Base-by-base conservation (phyloP, 2,888 invertebrate genomes). In the Eupithecia exiguata region DNA sequence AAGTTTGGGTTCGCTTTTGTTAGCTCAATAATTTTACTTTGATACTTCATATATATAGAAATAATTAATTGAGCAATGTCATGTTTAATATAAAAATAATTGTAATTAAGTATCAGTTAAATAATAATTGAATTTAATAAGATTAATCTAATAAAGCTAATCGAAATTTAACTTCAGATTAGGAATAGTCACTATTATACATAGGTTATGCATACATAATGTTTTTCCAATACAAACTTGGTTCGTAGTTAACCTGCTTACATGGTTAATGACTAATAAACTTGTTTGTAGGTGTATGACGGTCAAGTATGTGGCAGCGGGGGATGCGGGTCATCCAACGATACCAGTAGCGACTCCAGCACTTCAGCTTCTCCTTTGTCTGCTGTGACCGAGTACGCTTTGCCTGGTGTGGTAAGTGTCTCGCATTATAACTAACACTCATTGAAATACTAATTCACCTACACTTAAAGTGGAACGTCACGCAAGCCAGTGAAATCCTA, bases 261-360 rank as follows among this genome's bases (percentile, higher is more conserved):
- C 46, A 46, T n/a, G 18, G 0, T 18, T 18, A 18, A 46, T 46
- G 6, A 46, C 9, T 21, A 53, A 7, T 53, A 10, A 53, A 53
- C 1, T 63, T 65, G 35, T 65, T 35, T 67, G 38, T 76, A 93
- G 93, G 93, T 93, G 46, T 94, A 92, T 77, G 94, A 94, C 77
- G 93, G 93, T 1, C 93, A 92, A 84, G 92, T 94, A 49, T 93
- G 93, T 80, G 93, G 93, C 3, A 93, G 94, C 78, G 93, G 93
- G 18, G 93, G 93, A 2, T 93, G 94, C 77, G 94, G 94, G 66
- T 94, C 94, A 16, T 94, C 94, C 6, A 95, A 94, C 71, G 99
- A 99, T 87, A 98, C 98, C 72, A 98, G 98, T 85, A 98, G 98
- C 74, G 99, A 99, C 89, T 98, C 98, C 81, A 98, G 98, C 73